Evolutionary conservation across 2,113 vertebrate genomes (phyloP).

Genomic region (Tachuris rubrigastra): DNA sequence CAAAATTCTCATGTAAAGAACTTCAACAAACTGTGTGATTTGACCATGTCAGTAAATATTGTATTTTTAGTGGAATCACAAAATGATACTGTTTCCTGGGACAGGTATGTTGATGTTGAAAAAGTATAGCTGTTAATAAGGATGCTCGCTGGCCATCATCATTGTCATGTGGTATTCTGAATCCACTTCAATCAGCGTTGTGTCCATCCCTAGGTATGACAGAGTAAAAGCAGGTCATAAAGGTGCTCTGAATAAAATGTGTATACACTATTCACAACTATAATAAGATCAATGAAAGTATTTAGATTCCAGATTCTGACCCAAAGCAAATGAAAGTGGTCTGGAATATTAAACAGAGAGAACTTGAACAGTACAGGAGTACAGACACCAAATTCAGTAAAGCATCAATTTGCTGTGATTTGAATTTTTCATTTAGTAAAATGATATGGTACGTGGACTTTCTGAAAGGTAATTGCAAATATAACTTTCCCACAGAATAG

Average conservation of each 20-base stretch:
- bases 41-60: background rate
- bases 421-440: background rate
- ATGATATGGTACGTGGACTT: accelerated
- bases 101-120: background rate
- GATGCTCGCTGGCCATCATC: background rate
- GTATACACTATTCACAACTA: background rate
- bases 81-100: background rate
- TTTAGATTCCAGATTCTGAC: background rate
- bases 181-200: background rate
- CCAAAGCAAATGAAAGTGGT: background rate
- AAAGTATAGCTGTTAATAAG: background rate
- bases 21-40: background rate
- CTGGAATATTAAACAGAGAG: background rate
- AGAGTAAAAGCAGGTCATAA: background rate
- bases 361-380: background rate
- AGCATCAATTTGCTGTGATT: background rate
- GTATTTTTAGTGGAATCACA: background rate
- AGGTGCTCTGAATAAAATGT: background rate
- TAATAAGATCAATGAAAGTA: background rate
- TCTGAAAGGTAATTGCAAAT: background rate
- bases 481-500: background rate
- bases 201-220: background rate
- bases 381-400: background rate
- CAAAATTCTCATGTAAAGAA: background rate
- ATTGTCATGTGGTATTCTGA: background rate